Conservation (phyloP, 2,113 vertebrate species). For the Euleptes europaea region DNA sequence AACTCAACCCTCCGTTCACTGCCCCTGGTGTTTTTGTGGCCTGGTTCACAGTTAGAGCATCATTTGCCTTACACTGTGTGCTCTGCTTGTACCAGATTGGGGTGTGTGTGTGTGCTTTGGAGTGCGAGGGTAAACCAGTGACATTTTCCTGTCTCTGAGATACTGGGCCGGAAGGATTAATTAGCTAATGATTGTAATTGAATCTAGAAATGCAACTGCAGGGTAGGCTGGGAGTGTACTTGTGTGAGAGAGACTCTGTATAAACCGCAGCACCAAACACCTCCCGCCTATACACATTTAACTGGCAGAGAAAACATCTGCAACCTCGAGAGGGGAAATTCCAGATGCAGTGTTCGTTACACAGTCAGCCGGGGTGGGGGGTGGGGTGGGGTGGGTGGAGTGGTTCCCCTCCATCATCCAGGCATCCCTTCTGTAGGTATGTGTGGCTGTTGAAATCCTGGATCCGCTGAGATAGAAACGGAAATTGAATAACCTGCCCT, state of each 20-base stretch:
- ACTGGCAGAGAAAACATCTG: constrained; percentile 24
- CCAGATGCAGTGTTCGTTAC: constrained; percentile 9
- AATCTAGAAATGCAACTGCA: constrained; percentile 2
- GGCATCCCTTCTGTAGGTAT: neutral
- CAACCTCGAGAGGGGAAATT: constrained; percentile 29
- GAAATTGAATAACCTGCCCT: neutral
- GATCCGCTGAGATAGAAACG: neutral
- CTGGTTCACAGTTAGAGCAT: neutral
- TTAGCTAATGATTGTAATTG: constrained; percentile 31
- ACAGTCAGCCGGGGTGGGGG: neutral
- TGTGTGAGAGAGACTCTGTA: neutral
- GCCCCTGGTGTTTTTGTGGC: constrained; percentile 1
- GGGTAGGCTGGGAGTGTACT: neutral
- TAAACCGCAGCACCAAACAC: constrained; percentile 23
- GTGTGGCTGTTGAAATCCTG: neutral
- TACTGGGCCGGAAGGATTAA: constrained; percentile 16
- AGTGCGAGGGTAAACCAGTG: neutral
- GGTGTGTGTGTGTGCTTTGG: neutral
- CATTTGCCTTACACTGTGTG: neutral
- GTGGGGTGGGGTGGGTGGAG: neutral
- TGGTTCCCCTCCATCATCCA: neutral
- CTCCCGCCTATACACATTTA: constrained; percentile 8
- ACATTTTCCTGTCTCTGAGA: neutral
- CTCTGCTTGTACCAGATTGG: too few relatives aligned
- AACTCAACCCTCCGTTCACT: neutral